These are phyloP conservation scores for Illadopsis cleaveri DNA, from an alignment of 2,113 vertebrate genomes.

Conservation along the genomic window DNA sequence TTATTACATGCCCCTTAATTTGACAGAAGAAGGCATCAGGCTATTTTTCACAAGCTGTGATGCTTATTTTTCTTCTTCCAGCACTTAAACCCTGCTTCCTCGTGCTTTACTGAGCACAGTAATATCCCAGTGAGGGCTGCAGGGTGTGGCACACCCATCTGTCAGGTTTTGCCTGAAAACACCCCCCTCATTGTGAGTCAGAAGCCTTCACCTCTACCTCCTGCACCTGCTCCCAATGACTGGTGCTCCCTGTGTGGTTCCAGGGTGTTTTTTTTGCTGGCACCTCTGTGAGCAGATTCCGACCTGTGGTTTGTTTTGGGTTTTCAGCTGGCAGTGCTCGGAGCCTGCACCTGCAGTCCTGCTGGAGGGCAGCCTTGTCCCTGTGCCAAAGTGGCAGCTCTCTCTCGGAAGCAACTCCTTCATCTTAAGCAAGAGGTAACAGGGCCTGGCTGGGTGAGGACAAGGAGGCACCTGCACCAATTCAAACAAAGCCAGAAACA, in stretches of 20 bases:
- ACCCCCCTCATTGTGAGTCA: fast-evolving
- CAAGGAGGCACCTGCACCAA: neutral
- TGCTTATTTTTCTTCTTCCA: neutral
- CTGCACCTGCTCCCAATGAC: neutral
- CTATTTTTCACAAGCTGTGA: neutral
- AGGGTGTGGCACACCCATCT: neutral
- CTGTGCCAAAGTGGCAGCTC: slow-evolving; percentile 82
- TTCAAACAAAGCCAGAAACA: neutral
- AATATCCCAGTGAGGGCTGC: neutral
- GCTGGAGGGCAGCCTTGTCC: slow-evolving; percentile 74
- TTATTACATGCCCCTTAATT: neutral
- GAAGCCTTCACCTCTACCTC: too few species aligned
- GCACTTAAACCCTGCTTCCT: neutral
- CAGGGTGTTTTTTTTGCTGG: neutral
- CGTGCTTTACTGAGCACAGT: neutral
- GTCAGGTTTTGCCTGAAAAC: neutral
- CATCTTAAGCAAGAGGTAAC: slow-evolving; percentile 87
- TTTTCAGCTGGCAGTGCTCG: slow-evolving; percentile 83
- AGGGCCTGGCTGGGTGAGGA: neutral
- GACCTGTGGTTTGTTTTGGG: neutral
- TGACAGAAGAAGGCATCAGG: neutral
- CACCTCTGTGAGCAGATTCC: neutral
- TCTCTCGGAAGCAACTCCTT: slow-evolving; percentile 81
- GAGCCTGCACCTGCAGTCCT: slow-evolving; percentile 80
- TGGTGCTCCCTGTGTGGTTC: neutral